Base-by-base conservation (phyloP, 2,113 vertebrate species). In the Amphiprion ocellaris region DNA sequence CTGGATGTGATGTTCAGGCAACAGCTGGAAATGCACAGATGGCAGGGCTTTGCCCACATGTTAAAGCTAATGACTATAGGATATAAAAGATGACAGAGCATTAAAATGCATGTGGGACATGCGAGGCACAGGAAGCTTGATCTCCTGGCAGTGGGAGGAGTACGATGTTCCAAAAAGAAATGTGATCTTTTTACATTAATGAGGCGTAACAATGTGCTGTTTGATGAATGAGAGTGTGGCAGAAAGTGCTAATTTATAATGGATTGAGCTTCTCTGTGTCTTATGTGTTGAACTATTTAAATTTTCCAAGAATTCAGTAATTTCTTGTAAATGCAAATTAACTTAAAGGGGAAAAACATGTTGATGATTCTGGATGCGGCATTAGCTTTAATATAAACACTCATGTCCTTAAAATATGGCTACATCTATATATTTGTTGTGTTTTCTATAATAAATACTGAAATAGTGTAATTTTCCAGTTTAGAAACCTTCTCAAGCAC, bases 21-120 rank as follows among this genome's bases (percentile, higher is more conserved):
- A 81, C 84, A 89, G 77, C 89, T 85, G 82, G 72, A 73, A 56
- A 10, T 39, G 41, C 53, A 73, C 87, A 90, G 83, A 89, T 91
- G 87, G 87, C 41, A 37, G 47, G 54, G 54, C 69, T 72, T 71
- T 47, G 39, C 47, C 70, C 81, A 82, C 81, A 86, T 81, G 70
- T 79, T 74, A 58, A 69, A 69, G 55, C 56, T 79, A 79, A 86
- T 85, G 61, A 86, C 70, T 70, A 74, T 70, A 62, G 64, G 54
- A 69, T 53, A 68, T 73, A 72, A 78, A 81, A 76, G 21, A 84
- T 70, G 72, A 74, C 70, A 10, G 47, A 73, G 39, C 63, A 85
- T 87, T 88, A 81, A 89, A 79, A 90, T 89, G 65, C 59, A 85
- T 79, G 75, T 16, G 11, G 58, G 54, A 61, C 54, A 26, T 50